Conservation (phyloP, 1,140 invertebrate genomes). For the Gryon sp. region DNA sequence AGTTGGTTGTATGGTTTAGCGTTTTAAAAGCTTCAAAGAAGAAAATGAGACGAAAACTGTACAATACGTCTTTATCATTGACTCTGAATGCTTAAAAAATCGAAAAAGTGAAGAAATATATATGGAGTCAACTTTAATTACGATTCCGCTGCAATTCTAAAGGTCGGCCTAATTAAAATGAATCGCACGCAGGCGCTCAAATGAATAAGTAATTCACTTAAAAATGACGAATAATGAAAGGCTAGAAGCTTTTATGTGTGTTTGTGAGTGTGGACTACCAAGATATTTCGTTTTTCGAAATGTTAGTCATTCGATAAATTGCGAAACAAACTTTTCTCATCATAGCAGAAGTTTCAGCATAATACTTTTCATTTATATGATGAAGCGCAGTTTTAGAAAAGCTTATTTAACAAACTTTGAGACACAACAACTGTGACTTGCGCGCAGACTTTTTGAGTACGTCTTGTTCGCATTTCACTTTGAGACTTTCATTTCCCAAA, state of each 20-base stretch:
- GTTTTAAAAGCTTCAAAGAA: constrained; percentile 17
- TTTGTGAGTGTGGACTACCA: background rate
- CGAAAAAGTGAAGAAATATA: constrained; percentile 1
- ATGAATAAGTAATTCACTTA: constrained; percentile 44
- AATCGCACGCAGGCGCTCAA: constrained; percentile 43
- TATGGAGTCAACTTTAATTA: constrained; percentile 20
- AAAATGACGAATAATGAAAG: constrained; percentile 26
- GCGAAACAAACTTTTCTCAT: constrained; percentile 50
- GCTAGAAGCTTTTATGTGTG: constrained; percentile 7
- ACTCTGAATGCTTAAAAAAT: constrained; percentile 3
- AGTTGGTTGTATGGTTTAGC: background rate
- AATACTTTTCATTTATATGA: constrained; percentile 47
- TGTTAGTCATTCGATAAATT: constrained; percentile 29
- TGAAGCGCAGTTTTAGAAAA: constrained; percentile 44
- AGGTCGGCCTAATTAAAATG: constrained; percentile 50
- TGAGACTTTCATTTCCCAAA: constrained; percentile 17
- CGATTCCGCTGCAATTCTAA: constrained; percentile 41
- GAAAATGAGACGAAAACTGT: constrained; percentile 44
- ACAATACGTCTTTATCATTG: constrained; percentile 51
- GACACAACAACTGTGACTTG: constrained; percentile 25
- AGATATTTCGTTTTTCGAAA: constrained; percentile 39
- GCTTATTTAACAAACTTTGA: constrained; percentile 40
- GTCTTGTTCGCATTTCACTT: constrained; percentile 23
- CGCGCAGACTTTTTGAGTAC: constrained; percentile 10
- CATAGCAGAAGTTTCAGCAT: constrained; percentile 41